A percentile compares a stretch with the other conserved stretches of the same genome.
Conservation (phyloP, 2,113 vertebrate species). For the Heloderma charlesbogerti region DNA sequence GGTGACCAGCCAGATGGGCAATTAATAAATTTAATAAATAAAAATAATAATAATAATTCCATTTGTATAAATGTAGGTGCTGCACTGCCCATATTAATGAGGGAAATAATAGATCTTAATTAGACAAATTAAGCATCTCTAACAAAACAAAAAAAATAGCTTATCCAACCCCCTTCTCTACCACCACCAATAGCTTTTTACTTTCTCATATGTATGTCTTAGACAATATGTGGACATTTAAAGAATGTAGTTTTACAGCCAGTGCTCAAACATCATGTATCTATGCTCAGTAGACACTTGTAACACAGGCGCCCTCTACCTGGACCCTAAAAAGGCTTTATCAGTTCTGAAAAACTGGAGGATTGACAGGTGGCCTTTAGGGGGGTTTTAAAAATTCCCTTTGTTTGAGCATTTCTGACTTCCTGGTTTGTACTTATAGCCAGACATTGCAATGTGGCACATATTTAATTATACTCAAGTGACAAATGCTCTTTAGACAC, state of each 20-base stretch:
- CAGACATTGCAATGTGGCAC: neutral
- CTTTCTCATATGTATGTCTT: slow-evolving; percentile 36
- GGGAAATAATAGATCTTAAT: slow-evolving; percentile 59
- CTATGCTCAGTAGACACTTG: neutral
- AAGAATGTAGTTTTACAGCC: neutral
- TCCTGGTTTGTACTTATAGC: neutral
- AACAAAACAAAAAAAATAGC: slow-evolving; percentile 54
- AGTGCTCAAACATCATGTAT: neutral
- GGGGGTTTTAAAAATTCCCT: no score
- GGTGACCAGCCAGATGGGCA: no score
- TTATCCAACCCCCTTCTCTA: neutral
- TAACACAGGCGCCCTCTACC: neutral
- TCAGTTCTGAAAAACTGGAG: neutral
- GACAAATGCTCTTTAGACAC: neutral
- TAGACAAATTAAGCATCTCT: slow-evolving; percentile 51
- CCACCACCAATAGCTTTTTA: slow-evolving; percentile 37
- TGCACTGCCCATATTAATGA: neutral
- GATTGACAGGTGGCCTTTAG: neutral
- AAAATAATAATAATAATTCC: no score
- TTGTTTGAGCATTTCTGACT: neutral
- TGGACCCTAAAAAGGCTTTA: neutral
- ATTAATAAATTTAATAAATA: no score
- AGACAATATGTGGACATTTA: slow-evolving; percentile 36
- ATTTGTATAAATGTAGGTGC: slow-evolving; percentile 50
- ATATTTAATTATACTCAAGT: neutral